Base-by-base conservation (phyloP, 2,797 vertebrate genomes). In the Tachyglossus aculeatus region DNA sequence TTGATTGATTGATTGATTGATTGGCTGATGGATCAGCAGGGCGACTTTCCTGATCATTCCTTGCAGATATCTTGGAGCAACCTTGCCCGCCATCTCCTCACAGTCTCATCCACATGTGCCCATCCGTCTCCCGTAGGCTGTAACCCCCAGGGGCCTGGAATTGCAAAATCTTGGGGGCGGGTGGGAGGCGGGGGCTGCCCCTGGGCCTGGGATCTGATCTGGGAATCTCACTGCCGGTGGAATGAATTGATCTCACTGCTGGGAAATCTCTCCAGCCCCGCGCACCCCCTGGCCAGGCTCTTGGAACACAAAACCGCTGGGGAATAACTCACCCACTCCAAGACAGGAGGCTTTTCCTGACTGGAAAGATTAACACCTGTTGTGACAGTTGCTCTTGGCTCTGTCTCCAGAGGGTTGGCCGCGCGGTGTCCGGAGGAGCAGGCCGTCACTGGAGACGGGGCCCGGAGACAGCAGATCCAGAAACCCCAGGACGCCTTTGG, bases 321-420 rank as follows among this genome's bases (percentile, higher is more conserved):
- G n/a, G n/a, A n/a, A n/a, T n/a, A n/a, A n/a, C n/a, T n/a, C n/a
- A n/a, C n/a, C 45, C 27, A 63, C 43, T 47, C 36, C 56, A 13
- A 47, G 53, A 31, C 11, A n/a, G 21, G 47, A 37, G 19, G n/a
- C 8, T 33, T 7, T 21, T 9, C 9, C 25, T 13, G 44, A 32
- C 73, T 18, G 9, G n/a, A n/a, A 6, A 19, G 40, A 31, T 2
- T 56, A 63, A 50, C 70, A 83, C 64, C 73, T 75, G 80, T 76
- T 60, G 31, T 44, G 45, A 59, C 85, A 77, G 80, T 62, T 79
- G 77, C 72, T 38, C 0, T 4, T 10, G 7, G 63, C 64, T 57
- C n/a, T 18, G 51, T 39, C 47, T 50, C 71, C 71, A 54, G 78
- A 60, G n/a, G n/a, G n/a, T n/a, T n/a, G n/a, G n/a, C n/a, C n/a